Percentiles rank a stretch among this genome's conserved stretches.
Conservation (phyloP, 2,888 invertebrate species). For the Tachina lurida region DNA sequence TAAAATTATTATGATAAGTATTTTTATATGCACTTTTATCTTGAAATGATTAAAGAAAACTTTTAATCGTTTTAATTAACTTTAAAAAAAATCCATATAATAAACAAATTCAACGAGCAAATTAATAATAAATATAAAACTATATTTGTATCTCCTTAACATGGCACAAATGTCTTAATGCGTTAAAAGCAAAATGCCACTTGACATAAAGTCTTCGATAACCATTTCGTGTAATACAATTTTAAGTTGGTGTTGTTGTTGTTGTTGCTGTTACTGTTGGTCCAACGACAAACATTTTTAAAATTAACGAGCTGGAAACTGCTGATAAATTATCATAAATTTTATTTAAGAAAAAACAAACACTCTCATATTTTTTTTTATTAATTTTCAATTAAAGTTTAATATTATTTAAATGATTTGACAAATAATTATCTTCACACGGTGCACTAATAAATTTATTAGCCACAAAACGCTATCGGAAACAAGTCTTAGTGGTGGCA, state of each 20-base stretch:
- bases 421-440: neutral
- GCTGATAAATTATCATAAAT: slow-evolving; percentile 4
- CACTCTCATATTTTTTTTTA: neutral
- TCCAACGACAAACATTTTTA: neutral
- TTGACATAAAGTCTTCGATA: slow-evolving; percentile 38
- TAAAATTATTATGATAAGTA: too few relatives aligned
- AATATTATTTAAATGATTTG: slow-evolving; percentile 1
- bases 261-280: too few relatives aligned
- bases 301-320: slow-evolving; percentile 5
- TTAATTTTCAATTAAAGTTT: neutral
- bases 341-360: neutral
- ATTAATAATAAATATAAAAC: neutral
- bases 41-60: too few relatives aligned
- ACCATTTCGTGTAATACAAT: neutral
- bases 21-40: too few relatives aligned
- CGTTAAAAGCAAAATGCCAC: slow-evolving; percentile 48
- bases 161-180: slow-evolving; percentile 40
- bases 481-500: neutral
- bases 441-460: neutral
- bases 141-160: neutral
- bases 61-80: too few relatives aligned
- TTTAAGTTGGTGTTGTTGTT: neutral
- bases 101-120: too few relatives aligned
- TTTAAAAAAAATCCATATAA: too few relatives aligned
- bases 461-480: neutral